Percentiles rank a stretch among this genome's conserved stretches.
phyloP scores from a whole-genome alignment of 2,888 invertebrate species.

The Napeogenes sylphis region DNA sequence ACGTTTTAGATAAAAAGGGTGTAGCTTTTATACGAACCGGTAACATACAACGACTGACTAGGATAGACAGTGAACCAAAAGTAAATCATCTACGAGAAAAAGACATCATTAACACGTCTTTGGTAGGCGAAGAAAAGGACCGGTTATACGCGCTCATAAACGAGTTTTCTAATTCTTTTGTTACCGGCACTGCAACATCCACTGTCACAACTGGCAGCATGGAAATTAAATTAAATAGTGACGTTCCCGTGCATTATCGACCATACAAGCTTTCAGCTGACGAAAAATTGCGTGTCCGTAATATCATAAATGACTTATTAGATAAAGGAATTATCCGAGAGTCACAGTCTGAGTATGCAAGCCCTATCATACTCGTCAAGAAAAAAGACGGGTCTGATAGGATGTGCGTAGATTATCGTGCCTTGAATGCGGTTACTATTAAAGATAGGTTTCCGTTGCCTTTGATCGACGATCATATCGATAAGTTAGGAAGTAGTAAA shows the following conservation, averaged over 20 bases:
- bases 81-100: not conserved
- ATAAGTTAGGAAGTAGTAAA: constrained; percentile 8
- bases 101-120: constrained; percentile 21
- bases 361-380: constrained; percentile 31
- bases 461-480: constrained; percentile 24
- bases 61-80: not conserved
- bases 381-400: constrained; percentile 28
- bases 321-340: constrained; percentile 29
- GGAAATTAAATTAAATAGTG: constrained; percentile 20
- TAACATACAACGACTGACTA: constrained; percentile 21
- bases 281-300: no score
- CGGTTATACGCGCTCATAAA: constrained; percentile 16
- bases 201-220: constrained; percentile 30
- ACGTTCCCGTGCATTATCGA: constrained; percentile 20
- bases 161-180: constrained; percentile 21
- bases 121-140: constrained; percentile 18
- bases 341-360: constrained; percentile 28
- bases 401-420: constrained; percentile 26
- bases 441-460: constrained; percentile 24
- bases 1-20: constrained; percentile 33
- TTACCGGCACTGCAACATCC: constrained; percentile 24
- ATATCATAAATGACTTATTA: constrained; percentile 26
- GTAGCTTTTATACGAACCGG: constrained; percentile 28
- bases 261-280: no score
- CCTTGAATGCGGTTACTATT: constrained; percentile 21